Base-by-base conservation (phyloP, 2,888 invertebrate species). In the Mythimna loreyi region DNA sequence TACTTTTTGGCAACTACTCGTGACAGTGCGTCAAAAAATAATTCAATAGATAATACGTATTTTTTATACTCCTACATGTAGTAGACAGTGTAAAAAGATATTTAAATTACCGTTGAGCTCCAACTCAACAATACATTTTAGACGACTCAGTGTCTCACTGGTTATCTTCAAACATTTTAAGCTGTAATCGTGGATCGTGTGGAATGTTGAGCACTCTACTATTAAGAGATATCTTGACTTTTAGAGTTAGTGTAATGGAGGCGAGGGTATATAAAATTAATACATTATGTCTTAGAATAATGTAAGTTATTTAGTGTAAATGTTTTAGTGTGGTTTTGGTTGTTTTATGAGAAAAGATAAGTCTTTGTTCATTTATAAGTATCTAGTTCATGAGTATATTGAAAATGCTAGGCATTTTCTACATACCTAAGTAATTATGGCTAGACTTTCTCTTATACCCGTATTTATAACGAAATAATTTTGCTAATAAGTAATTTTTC, bases 161-260 rank as follows among this genome's bases (percentile, higher is more conserved):
- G 59, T 71, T 78, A 82, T 80, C 78, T 75, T 58, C 61, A 75
- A 67, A 71, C 53, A 72, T 71, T 82, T 69, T 59, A 71, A 71
- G 56, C 45, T 60, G 62, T 69, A 52, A 70, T 67, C 49, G 19
- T 52, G 58, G 47, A 19, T 21, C 66, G 59, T 40, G 43, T 56
- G 67, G 75, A 75, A 78, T 78, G 80, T 75, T 50, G 63, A 75
- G 67, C 69, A 72, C 67, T 65, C 71, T 58, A 55, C 67, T 68
- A 70, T 76, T 66, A 64, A 9, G 28, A 9, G 23, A 67, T 72
- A 72, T 69, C 56, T 63, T 33, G n/a, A 21, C 55, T 53, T 47
- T 56, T 52, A 53, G 23, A 66, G 52, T 40, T 28, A 16, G 57
- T 43, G 57, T 11, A 2, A 33, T 1, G 43, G 28, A 45, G 23